Percentiles rank a stretch among this genome's conserved stretches.
Evolutionary conservation across 2,113 vertebrate species (phyloP).

Genomic region (Psilopsiagon aymara): DNA sequence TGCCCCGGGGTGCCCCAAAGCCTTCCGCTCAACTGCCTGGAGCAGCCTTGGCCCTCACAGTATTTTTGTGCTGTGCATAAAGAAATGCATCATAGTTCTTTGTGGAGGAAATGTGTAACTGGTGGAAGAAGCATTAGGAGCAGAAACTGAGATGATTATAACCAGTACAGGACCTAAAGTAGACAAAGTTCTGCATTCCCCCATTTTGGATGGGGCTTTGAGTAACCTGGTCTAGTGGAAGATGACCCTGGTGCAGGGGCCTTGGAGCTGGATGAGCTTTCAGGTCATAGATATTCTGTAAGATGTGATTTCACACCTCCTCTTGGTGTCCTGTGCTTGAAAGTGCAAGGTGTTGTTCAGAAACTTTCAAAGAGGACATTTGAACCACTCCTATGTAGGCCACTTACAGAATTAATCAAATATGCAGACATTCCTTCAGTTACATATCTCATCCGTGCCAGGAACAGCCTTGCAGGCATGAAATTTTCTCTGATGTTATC

Average conservation of each 20-base stretch:
- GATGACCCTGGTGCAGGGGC: not conserved
- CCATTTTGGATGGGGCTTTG: not conserved
- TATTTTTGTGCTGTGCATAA: rapidly evolving
- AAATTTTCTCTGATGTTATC: not conserved
- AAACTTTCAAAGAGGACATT: not conserved
- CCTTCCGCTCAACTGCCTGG: too few species aligned
- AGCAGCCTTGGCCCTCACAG: rapidly evolving
- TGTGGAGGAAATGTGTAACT: rapidly evolving
- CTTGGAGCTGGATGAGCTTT: not conserved
- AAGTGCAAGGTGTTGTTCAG: not conserved
- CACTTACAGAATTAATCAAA: rapidly evolving
- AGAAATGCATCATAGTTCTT: not conserved
- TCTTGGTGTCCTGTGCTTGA: not conserved
- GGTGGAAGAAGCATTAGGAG: not conserved
- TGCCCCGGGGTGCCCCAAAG: not conserved
- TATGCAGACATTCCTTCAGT: not conserved
- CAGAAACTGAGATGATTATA: not conserved
- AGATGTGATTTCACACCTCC: not conserved
- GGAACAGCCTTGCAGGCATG: not conserved
- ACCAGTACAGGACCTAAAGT: not conserved
- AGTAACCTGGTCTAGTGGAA: not conserved
- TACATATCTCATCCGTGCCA: not conserved
- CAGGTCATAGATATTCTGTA: not conserved
- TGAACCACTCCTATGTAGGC: not conserved
- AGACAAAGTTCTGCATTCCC: not conserved